Evolutionary conservation across 2,113 vertebrate genomes (phyloP).

Genomic region (Parus major): DNA sequence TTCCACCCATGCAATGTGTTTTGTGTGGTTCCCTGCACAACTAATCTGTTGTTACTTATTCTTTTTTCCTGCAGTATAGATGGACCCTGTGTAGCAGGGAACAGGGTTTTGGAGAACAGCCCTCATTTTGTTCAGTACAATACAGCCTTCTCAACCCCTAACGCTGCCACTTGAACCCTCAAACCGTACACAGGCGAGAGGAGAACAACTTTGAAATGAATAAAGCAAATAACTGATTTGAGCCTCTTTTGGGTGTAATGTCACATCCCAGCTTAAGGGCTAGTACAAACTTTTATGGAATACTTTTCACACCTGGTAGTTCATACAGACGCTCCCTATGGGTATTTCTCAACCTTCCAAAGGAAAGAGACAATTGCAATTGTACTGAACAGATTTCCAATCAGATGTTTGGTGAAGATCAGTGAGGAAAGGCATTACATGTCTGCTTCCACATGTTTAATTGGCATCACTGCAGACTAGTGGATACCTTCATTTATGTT

Average conservation of each 20-base stretch:
- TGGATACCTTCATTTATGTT: background rate
- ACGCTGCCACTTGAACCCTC: constrained; percentile 20
- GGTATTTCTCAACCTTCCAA: background rate
- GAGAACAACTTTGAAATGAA: constrained; percentile 32
- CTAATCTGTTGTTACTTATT: constrained; percentile 59
- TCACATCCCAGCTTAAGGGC: background rate
- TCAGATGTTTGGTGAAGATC: background rate
- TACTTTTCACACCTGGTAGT: background rate
- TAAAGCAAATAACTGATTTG: constrained; percentile 24
- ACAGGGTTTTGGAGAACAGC: constrained; percentile 45
- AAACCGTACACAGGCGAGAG: background rate
- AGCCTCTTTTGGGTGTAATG: background rate
- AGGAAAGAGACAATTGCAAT: background rate
- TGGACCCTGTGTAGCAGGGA: constrained; percentile 29
- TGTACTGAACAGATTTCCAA: background rate
- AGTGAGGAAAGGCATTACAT: background rate
- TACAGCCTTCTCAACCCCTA: constrained; percentile 42
- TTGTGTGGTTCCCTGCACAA: constrained; percentile 38
- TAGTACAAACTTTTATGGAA: background rate
- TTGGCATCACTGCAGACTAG: background rate
- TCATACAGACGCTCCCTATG: background rate
- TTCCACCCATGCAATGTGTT: constrained; percentile 1
- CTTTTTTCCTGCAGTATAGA: constrained; percentile 42
- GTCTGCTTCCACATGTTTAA: background rate
- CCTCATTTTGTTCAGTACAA: constrained; percentile 60